Percentiles rank a stretch among this genome's conserved stretches.
Conservation (phyloP, 2,113 vertebrate species). For the Sturnus vulgaris region DNA sequence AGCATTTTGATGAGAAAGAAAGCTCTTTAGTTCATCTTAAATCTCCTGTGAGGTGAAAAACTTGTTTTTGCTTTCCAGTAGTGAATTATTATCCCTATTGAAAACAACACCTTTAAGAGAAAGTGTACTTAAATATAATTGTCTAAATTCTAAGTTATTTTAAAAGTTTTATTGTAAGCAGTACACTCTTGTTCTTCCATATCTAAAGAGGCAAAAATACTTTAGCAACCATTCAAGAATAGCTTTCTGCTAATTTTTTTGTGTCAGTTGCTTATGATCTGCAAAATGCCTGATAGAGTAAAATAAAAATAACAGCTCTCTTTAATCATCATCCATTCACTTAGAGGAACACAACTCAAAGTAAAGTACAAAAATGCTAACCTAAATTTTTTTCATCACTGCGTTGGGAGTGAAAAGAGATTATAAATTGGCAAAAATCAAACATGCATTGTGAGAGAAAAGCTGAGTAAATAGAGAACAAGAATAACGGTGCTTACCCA, state of each 20-base stretch:
- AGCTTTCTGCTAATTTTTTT: neutral
- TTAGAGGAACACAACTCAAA: neutral
- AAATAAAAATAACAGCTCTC: neutral
- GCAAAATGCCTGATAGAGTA: neutral
- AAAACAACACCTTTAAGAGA: neutral
- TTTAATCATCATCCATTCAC: neutral
- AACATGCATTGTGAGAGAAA: neutral
- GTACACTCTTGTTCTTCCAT: neutral
- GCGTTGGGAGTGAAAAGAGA: neutral
- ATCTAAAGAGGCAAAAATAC: neutral
- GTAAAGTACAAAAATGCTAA: neutral
- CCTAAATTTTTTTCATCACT: neutral
- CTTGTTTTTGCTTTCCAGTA: neutral
- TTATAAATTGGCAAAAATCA: neutral
- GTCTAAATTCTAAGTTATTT: neutral
- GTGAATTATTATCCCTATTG: neutral
- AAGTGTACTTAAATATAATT: neutral
- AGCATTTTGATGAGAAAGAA: neutral
- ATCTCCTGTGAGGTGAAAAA: neutral
- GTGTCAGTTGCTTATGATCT: neutral
- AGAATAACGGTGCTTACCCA: neutral
- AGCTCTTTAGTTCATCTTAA: neutral
- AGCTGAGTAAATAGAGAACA: neutral
- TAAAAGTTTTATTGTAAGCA: neutral
- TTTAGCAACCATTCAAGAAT: neutral